Evolutionary conservation across 2,113 vertebrate genomes (phyloP).

Genomic region (Pelodiscus sinensis): DNA sequence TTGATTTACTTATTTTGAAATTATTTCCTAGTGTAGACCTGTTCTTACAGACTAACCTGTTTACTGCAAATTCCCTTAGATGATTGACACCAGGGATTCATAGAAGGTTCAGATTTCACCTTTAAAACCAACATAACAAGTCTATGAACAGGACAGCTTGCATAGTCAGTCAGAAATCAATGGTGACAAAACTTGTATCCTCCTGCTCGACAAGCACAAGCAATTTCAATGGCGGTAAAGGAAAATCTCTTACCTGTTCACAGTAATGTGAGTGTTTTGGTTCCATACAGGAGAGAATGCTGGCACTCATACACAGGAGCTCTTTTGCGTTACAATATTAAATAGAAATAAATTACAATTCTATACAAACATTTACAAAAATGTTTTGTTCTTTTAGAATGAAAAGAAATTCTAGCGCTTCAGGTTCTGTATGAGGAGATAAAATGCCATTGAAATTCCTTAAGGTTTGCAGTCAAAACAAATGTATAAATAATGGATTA

Average conservation of each 20-base stretch:
- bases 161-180: background rate
- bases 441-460: constrained; percentile 31
- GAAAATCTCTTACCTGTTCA: accelerated
- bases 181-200: accelerated
- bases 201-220: background rate
- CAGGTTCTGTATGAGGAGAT: constrained; percentile 1
- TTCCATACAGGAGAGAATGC: accelerated
- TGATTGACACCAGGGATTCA: accelerated
- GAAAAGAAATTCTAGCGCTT: constrained; percentile 28
- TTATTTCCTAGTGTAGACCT: too few relatives aligned
- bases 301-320: background rate
- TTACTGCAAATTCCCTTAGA: background rate
- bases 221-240: background rate
- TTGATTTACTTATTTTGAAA: too few relatives aligned
- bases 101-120: background rate
- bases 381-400: constrained; percentile 33
- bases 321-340: background rate
- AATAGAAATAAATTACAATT: constrained; percentile 4
- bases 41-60: background rate
- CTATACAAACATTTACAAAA: background rate
- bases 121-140: accelerated
- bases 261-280: accelerated
- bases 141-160: accelerated
- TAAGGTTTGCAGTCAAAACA: background rate
- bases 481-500: background rate